Percentiles rank a stretch among this genome's conserved stretches.
phyloP scores from a whole-genome alignment of 2,888 invertebrate genomes.

The Digitonthophagus gazella region DNA sequence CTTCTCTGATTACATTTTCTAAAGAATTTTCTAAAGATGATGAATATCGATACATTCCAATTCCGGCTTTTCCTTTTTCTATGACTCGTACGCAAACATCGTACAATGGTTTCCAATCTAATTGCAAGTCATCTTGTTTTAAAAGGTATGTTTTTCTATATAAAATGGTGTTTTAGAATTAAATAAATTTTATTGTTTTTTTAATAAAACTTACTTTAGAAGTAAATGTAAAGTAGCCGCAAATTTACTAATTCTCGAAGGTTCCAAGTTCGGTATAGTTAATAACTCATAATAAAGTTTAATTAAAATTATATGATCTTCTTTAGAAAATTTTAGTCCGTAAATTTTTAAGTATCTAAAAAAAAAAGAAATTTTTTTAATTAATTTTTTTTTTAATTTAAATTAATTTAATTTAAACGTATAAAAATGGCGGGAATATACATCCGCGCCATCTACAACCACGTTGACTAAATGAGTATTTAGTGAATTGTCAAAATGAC shows the following conservation, averaged over 20 bases:
- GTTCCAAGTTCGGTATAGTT: conserved; percentile 74
- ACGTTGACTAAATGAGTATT: too few species aligned
- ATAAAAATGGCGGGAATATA: too few species aligned
- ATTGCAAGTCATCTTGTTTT: conserved; percentile 72
- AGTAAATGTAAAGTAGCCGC: conserved; percentile 66
- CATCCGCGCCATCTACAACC: too few species aligned
- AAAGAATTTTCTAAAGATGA: conserved; percentile 41
- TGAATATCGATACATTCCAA: conserved; percentile 59
- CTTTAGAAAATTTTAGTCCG: conserved; percentile 84
- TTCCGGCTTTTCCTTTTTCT: conserved; percentile 56
- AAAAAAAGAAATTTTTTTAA: conserved; percentile 7
- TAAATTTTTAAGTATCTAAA: conserved; percentile 79
- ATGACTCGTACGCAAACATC: conserved; percentile 62
- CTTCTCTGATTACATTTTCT: conserved; percentile 42
- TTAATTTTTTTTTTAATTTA: too few species aligned
- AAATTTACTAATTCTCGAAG: conserved; percentile 70
- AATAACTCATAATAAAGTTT: conserved; percentile 76
- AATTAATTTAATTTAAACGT: too few species aligned
- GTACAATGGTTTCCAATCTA: conserved; percentile 86
- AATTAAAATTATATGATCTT: conserved; percentile 81
- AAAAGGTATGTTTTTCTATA: conserved; percentile 73
- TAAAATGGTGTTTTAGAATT: conserved; percentile 19
- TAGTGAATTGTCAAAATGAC: too few species aligned
- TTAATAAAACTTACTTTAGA: conserved; percentile 64
- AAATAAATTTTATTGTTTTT: conserved; percentile 2